These are phyloP conservation scores for Cochlearius cochlearius DNA, from an alignment of 2,113 vertebrate species.

Conservation along the genomic window DNA sequence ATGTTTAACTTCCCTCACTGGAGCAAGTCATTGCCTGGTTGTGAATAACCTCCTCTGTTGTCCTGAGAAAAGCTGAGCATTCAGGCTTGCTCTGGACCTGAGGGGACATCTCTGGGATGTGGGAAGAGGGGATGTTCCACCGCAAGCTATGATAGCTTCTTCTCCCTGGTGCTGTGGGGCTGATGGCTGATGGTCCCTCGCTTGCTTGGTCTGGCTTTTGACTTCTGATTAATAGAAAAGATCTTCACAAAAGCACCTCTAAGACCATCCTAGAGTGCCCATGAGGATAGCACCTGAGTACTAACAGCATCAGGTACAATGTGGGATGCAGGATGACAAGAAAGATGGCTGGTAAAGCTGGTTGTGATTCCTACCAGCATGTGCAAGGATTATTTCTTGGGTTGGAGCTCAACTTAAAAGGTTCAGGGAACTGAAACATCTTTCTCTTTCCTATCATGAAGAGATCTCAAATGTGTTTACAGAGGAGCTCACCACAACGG, in stretches of 20 bases:
- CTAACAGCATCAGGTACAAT: background rate
- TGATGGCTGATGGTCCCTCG: background rate
- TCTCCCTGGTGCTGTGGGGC: background rate
- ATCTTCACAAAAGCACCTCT: background rate
- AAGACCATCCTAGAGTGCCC: background rate
- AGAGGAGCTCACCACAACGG: background rate
- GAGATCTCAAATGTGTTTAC: rapidly evolving
- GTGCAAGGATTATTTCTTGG: background rate
- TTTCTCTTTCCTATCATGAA: background rate
- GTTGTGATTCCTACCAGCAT: background rate
- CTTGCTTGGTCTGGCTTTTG: background rate
- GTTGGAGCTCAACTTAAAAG: background rate
- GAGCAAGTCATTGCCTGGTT: background rate
- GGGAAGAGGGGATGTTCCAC: background rate
- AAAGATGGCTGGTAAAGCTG: background rate
- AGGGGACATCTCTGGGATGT: background rate
- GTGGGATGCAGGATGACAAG: background rate
- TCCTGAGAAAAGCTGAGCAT: background rate
- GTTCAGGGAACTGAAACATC: background rate
- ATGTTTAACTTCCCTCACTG: background rate
- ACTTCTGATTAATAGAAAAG: background rate
- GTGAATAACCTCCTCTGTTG: background rate
- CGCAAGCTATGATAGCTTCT: background rate
- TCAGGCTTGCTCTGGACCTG: background rate
- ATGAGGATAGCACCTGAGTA: background rate